Base-by-base conservation (phyloP, 2,888 invertebrate species). In the Panorpa germanica region DNA sequence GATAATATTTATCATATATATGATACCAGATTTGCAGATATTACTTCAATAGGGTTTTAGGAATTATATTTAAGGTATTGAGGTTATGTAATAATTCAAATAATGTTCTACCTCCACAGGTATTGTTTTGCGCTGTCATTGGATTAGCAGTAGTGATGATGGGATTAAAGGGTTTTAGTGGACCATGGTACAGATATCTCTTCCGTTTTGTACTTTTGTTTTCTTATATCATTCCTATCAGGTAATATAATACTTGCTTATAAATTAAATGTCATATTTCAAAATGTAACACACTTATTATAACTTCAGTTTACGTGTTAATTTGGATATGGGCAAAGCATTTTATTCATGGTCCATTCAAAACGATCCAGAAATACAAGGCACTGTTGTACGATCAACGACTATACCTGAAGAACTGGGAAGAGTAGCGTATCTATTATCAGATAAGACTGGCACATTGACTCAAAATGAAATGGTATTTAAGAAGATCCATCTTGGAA, bases 401-500 rank as follows among this genome's bases (percentile, higher is more conserved):
- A 99, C 96, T 3, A 98, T 98, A 40, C 93, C 98, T 0, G 98
- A 98, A 57, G 98, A 99, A 56, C 57, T 98, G 32, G 98, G 98
- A 1, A 63, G 98, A 34, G 85, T 98, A 40, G 85, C 86, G 15
- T 98, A 95, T 54, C 61, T 99, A n/a, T 58, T 99, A 5, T 86
- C 90, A 0, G 98, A 98, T 50, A 98, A 98, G 60, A 98, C 98
- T 0, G 98, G 98, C 10, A 98, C 98, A 0, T 59, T 98, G 14
- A 98, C 98, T 0, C 91, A 95, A 55, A 98, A 98, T 53, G 93
- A 93, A 47, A 98, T 98, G 98, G 81, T 93, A 1, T 85, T 96
- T 47, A 93, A 93, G 49, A 80, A 86, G 46, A 65, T 98, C 16
- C 95, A 95, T 52, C 57, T 98, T 21, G 96, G 93, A 8, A 88